These are phyloP conservation scores for Rhinichthys klamathensis DNA, from an alignment of 2,113 vertebrate genomes.

Conservation along the genomic window DNA sequence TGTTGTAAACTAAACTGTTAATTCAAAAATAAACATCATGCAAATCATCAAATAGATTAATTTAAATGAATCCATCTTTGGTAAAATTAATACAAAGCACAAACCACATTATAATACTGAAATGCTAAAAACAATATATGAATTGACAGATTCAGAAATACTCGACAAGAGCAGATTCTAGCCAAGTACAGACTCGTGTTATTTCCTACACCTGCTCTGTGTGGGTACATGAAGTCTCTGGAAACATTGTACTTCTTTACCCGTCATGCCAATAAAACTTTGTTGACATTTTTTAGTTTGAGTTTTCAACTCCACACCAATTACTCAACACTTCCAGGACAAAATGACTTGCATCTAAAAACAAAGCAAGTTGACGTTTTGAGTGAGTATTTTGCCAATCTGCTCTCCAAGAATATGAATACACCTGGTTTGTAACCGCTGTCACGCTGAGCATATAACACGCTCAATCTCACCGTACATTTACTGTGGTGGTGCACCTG, in stretches of 20 bases:
- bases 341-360: background rate
- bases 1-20: background rate
- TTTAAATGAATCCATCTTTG: too few species aligned
- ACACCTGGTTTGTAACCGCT: background rate
- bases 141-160: background rate
- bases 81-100: too few species aligned
- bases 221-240: conserved; percentile 5
- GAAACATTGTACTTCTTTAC: background rate
- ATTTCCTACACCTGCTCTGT: conserved; percentile 9
- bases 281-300: background rate
- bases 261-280: background rate
- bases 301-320: background rate
- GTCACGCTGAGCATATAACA: background rate
- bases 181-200: background rate
- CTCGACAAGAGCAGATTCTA: background rate
- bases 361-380: background rate
- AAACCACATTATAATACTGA: too few species aligned
- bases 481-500: conserved; percentile 12
- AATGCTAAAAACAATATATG: background rate
- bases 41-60: too few species aligned
- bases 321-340: background rate
- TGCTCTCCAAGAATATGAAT: background rate
- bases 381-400: background rate
- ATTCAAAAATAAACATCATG: too few species aligned
- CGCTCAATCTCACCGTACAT: background rate